Evolutionary conservation across 2,113 vertebrate genomes (phyloP), one percentile per base, ranked within the genome.

Genomic region (Pseudopodoces humilis): DNA sequence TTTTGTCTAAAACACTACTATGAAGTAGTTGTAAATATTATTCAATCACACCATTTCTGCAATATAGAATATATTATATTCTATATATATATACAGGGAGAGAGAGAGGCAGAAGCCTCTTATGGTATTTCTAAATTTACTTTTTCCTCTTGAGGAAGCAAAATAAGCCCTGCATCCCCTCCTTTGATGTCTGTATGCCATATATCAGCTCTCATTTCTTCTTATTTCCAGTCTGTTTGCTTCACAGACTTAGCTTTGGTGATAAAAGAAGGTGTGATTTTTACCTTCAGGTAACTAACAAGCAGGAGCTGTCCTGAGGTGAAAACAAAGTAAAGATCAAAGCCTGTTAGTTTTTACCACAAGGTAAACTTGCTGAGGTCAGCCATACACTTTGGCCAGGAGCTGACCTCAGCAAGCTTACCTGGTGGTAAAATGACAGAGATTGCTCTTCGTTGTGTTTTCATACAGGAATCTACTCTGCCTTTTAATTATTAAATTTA

Each of bases 321-420:
- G 59, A 77, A 94, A 83, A 86, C 79, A 72, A 93, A 92, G 76
- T 35, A 91, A 96, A 94, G 92, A 95, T 86, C 94, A 94, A 95
- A 96, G 63, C 82, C 28, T 69, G 33, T 70, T 80, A 50, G 21
- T 86, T 69, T 69, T 93, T 85, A 92, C 85, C 75, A 88, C 88
- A 18, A 72, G 63, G 50, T 90, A 90, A 94, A 88, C 63, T 76
- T 90, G 74, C 83, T 92, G 70, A 90, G 90, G 53, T 91, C 65
- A 85, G 58, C n/a, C 60, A 46, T 83, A 88, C 20, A 86, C 50
- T 59, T 70, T 82, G 95, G 60, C 69, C 72, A 78, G 87, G 20
- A 71, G 27, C 78, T 94, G 85, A 93, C 90, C 67, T 79, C 88
- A 92, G 78, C 63, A 86, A 65, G 63, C 80, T 90, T 83, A 83